phyloP scores from a whole-genome alignment of 2,888 invertebrate species.

The Allolobophora icterica region DNA sequence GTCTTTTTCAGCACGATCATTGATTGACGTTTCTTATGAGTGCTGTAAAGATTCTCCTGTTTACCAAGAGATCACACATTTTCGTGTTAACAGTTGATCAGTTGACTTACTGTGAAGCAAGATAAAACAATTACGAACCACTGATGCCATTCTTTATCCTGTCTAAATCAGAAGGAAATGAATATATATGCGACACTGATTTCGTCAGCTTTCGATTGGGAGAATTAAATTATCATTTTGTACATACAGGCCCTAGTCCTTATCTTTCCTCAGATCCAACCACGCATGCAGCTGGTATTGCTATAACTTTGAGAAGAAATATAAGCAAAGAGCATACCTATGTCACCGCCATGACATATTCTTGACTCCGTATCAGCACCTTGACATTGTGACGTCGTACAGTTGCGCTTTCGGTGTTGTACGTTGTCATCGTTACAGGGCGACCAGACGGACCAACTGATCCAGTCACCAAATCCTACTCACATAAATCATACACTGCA shows the following conservation, averaged over 20 bases:
- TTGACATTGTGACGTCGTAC: conserved; percentile 42
- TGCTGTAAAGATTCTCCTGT: not conserved
- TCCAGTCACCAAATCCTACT: conserved; percentile 42
- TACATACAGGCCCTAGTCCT: too few relatives aligned
- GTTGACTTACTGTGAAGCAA: not conserved
- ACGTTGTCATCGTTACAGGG: conserved; percentile 43
- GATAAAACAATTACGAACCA: not conserved
- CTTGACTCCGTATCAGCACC: conserved; percentile 42
- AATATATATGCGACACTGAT: not conserved
- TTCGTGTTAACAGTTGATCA: not conserved
- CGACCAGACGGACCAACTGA: conserved; percentile 49
- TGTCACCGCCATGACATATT: conserved; percentile 40
- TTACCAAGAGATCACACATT: not conserved
- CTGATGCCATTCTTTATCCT: too few relatives aligned
- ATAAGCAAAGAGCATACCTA: conserved; percentile 29
- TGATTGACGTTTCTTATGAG: not conserved
- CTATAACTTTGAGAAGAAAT: not conserved
- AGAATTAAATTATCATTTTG: not conserved
- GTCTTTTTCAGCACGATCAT: too few relatives aligned
- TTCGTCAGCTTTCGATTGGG: not conserved
- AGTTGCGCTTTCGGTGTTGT: conserved; percentile 48
- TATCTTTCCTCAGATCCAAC: too few relatives aligned
- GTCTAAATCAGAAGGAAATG: not conserved
- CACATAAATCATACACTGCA: not conserved
- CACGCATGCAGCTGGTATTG: too few relatives aligned